These are phyloP conservation scores for Polyodon spathula DNA, from an alignment of 2,113 vertebrate genomes.

Conservation along the genomic window DNA sequence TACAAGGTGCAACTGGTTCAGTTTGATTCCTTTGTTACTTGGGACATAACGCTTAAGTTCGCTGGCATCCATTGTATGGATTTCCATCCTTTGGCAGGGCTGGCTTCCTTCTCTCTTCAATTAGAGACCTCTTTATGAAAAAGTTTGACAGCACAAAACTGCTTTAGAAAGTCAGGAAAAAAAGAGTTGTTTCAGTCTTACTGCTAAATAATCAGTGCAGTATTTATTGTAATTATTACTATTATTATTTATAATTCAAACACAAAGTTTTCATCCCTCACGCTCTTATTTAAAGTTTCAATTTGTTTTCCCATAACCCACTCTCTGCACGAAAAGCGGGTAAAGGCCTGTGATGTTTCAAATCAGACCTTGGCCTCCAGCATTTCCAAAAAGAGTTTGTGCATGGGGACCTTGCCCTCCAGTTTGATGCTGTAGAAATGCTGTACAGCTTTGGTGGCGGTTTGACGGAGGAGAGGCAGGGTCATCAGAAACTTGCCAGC, in stretches of 20 bases:
- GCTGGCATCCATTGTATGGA: conserved; percentile 86
- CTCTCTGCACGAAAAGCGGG: conserved; percentile 41
- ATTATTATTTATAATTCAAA: conserved; percentile 20
- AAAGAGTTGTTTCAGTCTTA: conserved; percentile 69
- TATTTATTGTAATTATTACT: conserved; percentile 38
- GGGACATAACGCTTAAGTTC: conserved; percentile 65
- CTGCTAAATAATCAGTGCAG: conserved; percentile 70
- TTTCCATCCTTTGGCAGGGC: conserved; percentile 93
- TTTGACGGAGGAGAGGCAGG: conserved; percentile 91
- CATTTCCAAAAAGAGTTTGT: conserved; percentile 99
- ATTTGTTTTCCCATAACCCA: conserved; percentile 28
- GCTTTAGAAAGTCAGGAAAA: conserved; percentile 48
- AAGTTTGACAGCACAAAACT: conserved; percentile 46
- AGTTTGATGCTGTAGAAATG: conserved; percentile 99
- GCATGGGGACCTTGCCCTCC: conserved; percentile 98
- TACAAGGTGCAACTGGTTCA: conserved; percentile 56
- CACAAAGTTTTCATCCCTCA: conserved; percentile 57
- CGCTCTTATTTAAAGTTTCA: conserved; percentile 36
- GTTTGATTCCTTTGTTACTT: conserved; percentile 65
- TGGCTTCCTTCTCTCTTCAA: conserved; percentile 76
- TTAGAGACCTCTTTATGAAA: conserved; percentile 60
- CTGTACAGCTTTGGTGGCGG: conserved; percentile 95
- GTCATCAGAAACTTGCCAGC: conserved; percentile 98
- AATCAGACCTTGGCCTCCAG: conserved; percentile 98
- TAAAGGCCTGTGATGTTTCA: conserved; percentile 49